These are phyloP conservation scores for Hydrotaea cyrtoneurina DNA, from an alignment of 2,888 invertebrate species.

Conservation along the genomic window DNA sequence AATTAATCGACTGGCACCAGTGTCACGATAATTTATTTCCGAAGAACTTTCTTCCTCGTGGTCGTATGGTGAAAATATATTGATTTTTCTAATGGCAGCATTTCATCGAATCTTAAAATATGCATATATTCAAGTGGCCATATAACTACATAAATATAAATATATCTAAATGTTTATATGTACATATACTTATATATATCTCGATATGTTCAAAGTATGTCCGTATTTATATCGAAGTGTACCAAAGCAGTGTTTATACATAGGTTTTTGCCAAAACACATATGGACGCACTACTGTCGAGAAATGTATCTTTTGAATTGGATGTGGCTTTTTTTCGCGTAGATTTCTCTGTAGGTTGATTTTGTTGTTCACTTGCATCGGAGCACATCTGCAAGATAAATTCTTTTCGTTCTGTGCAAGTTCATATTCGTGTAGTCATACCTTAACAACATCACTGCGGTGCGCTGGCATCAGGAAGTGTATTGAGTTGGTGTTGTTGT, in stretches of 20 bases:
- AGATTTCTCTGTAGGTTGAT: neutral
- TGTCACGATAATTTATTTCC: conserved; percentile 15
- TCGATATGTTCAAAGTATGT: no score
- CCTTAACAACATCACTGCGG: neutral
- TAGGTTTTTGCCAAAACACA: no score
- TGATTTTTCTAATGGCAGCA: conserved; percentile 5
- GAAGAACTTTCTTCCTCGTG: neutral
- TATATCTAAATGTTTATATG: no score
- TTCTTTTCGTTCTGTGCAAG: conserved; percentile 17
- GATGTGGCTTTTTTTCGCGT: no score
- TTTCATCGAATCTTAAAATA: conserved; percentile 8
- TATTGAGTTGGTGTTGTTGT: neutral
- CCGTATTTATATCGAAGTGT: no score
- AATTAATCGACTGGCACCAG: neutral
- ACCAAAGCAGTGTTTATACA: no score
- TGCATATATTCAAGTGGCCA: neutral
- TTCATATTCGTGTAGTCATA: neutral
- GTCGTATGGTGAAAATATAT: neutral
- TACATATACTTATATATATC: no score
- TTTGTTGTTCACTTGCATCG: neutral
- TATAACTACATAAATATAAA: neutral
- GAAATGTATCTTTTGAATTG: no score
- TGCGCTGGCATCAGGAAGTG: neutral
- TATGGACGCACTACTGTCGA: no score
- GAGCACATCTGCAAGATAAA: conserved; percentile 8